These are phyloP conservation scores for Lepus americanus DNA, from an alignment of 2,113 vertebrate species.

Conservation along the genomic window DNA sequence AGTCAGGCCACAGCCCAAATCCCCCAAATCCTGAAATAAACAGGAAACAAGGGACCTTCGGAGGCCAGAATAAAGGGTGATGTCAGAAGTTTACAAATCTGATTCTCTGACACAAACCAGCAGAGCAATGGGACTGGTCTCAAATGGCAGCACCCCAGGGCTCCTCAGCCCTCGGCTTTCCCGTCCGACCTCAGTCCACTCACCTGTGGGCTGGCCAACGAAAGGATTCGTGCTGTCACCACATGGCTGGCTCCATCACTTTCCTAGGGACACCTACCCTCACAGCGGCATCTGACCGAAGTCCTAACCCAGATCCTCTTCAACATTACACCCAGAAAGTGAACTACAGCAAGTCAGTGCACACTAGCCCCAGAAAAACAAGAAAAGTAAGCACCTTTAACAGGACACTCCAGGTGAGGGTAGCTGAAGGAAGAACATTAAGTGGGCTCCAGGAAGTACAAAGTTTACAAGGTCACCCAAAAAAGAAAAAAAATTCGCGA, in stretches of 20 bases:
- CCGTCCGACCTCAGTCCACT: background rate
- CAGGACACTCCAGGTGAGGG: background rate
- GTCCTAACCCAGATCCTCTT: background rate
- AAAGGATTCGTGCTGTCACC: background rate
- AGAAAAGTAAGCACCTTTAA: background rate
- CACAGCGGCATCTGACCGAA: background rate
- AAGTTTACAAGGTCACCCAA: background rate
- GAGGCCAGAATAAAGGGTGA: too few relatives aligned
- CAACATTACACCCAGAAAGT: too few relatives aligned
- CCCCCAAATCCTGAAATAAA: too few relatives aligned
- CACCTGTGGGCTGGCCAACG: background rate
- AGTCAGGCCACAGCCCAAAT: background rate
- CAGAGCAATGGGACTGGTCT: background rate
- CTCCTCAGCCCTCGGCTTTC: too few relatives aligned
- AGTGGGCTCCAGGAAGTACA: background rate
- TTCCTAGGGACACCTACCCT: background rate
- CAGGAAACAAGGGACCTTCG: too few relatives aligned
- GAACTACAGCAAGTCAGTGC: background rate
- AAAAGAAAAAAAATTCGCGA: background rate
- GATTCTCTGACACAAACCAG: background rate
- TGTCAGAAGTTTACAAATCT: background rate
- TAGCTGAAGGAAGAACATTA: background rate
- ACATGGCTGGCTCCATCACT: background rate
- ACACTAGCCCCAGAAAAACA: background rate
- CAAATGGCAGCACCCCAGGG: background rate